Evolutionary conservation across 1,140 invertebrate species (phyloP).

Genomic region (Drosophila sulfurigaster): DNA sequence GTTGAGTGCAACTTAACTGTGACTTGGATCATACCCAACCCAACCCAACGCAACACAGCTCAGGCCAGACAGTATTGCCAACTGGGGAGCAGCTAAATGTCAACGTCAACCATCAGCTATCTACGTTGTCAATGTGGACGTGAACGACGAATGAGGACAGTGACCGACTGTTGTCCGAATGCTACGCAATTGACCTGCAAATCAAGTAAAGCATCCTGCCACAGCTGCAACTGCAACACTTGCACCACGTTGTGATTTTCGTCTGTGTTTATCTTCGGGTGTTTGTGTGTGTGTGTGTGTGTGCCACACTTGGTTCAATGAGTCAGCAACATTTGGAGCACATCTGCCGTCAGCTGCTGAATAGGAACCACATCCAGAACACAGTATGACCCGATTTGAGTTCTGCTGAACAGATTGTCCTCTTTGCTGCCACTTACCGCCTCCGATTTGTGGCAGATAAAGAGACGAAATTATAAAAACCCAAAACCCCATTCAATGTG

Average conservation of each 20-base stretch:
- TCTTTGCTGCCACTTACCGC: slow-evolving; percentile 39
- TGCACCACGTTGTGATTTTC: slow-evolving; percentile 17
- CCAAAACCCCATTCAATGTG: neutral
- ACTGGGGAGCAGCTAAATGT: slow-evolving; percentile 20
- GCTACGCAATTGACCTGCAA: slow-evolving; percentile 75
- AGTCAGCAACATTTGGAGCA: slow-evolving; percentile 40
- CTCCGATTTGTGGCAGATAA: slow-evolving; percentile 21
- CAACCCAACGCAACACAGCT: too few species aligned
- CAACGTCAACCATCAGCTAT: slow-evolving; percentile 2
- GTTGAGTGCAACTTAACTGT: slow-evolving; percentile 55
- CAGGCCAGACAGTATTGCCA: slow-evolving; percentile 28
- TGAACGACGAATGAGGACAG: slow-evolving; percentile 19
- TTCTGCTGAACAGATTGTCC: neutral
- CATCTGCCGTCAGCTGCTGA: slow-evolving; percentile 26
- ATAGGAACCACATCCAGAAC: slow-evolving; percentile 6
- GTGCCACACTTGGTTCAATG: slow-evolving; percentile 52
- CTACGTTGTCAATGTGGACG: slow-evolving; percentile 2
- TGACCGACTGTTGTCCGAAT: slow-evolving; percentile 50
- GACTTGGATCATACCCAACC: slow-evolving; percentile 32
- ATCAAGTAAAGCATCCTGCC: slow-evolving; percentile 48
- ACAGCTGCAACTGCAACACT: slow-evolving; percentile 22
- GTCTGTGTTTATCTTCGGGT: neutral
- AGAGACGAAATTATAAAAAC: neutral
- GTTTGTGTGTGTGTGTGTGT: neutral
- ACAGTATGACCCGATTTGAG: slow-evolving; percentile 3